These are phyloP conservation scores for Hartigia nigra DNA, from an alignment of 2,888 invertebrate genomes.

Conservation along the genomic window DNA sequence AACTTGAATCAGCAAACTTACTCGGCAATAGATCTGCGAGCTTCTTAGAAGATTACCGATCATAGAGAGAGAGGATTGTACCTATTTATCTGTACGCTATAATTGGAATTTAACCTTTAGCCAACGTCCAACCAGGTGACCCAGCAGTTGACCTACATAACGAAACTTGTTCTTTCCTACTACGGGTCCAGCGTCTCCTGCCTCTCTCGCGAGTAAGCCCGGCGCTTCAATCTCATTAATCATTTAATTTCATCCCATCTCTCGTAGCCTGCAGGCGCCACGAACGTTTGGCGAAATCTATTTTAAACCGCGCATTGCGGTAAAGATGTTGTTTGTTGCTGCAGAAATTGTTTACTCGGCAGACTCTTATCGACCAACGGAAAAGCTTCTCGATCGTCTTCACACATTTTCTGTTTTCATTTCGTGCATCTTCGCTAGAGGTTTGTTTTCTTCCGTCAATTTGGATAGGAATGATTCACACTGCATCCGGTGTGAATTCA, in stretches of 20 bases:
- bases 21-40: neutral
- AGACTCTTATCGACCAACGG: neutral
- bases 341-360: neutral
- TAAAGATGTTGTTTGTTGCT: neutral
- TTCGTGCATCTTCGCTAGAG: neutral
- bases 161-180: slow-evolving; percentile 32
- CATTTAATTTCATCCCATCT: slow-evolving; percentile 27
- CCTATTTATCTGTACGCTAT: slow-evolving; percentile 48
- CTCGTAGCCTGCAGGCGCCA: neutral
- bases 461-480: neutral
- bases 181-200: slow-evolving; percentile 16
- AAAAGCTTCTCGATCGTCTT: neutral
- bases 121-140: slow-evolving; percentile 41
- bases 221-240: slow-evolving; percentile 21
- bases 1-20: neutral
- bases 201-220: slow-evolving; percentile 18
- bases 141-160: slow-evolving; percentile 46
- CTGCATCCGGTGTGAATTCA: neutral
- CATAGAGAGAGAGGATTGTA: slow-evolving; percentile 18
- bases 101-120: slow-evolving; percentile 58
- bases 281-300: neutral
- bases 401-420: neutral
- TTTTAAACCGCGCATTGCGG: neutral
- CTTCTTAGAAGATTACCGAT: neutral
- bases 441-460: neutral